Percentiles rank a stretch among this genome's conserved stretches.
Evolutionary conservation across 2,113 vertebrate species (phyloP).

Genomic region (Hemiscyllium ocellatum): DNA sequence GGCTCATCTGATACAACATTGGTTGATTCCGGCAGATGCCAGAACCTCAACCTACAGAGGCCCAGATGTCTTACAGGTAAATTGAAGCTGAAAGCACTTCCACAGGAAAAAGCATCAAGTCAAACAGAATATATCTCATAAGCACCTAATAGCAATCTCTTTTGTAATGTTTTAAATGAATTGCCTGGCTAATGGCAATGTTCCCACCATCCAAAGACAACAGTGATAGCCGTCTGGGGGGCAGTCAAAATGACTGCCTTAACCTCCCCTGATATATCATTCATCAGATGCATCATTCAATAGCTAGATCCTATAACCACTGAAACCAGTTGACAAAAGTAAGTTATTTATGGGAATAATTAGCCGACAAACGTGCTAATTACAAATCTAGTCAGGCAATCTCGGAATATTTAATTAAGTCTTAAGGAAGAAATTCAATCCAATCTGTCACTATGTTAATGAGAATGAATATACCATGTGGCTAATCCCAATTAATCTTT

Average conservation of each 20-base stretch:
- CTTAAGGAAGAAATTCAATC: conserved; percentile 2
- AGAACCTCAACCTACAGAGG: neutral
- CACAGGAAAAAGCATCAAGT: neutral
- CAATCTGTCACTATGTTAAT: conserved; percentile 6
- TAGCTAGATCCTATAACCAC: too few species aligned
- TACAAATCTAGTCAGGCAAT: conserved; percentile 3
- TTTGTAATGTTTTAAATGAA: neutral
- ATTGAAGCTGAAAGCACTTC: neutral
- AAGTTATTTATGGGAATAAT: conserved; percentile 4
- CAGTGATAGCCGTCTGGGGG: neutral
- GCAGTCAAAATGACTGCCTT: neutral
- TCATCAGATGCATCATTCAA: neutral
- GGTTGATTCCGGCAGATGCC: too few species aligned
- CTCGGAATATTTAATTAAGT: conserved; percentile 28
- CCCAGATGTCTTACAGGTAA: neutral
- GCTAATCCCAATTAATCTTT: conserved; percentile 14
- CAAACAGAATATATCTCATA: neutral
- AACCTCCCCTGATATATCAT: neutral
- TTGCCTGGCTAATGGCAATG: neutral
- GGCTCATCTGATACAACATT: too few species aligned
- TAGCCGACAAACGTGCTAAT: neutral
- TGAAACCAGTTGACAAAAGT: neutral
- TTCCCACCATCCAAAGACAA: neutral
- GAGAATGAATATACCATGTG: neutral
- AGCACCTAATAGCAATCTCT: neutral